Conservation (phyloP, 2,888 invertebrate genomes). For the Vannuccia rotundouncinata region DNA sequence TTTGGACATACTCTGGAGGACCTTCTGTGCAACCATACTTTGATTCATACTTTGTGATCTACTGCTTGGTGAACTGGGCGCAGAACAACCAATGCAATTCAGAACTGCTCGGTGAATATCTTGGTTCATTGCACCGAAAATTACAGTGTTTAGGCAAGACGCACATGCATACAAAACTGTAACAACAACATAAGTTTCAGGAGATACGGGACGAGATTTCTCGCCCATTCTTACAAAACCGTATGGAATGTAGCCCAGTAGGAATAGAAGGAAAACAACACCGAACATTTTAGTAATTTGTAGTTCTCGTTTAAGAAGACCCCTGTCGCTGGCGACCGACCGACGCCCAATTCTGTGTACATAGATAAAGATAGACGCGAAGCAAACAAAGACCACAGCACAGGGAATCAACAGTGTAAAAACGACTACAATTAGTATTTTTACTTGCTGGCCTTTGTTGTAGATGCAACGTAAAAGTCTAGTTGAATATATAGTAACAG, state of each 20-base stretch:
- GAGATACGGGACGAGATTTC: constrained; percentile 46
- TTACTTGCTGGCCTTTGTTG: constrained; percentile 47
- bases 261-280: constrained; percentile 51
- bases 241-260: constrained; percentile 53
- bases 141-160: constrained; percentile 51
- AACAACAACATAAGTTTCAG: constrained; percentile 52
- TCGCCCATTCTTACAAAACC: constrained; percentile 51
- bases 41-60: neutral
- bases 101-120: constrained; percentile 46
- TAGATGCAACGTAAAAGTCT: constrained; percentile 50
- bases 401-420: constrained; percentile 53
- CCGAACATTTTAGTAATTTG: constrained; percentile 57
- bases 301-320: constrained; percentile 50
- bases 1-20: neutral
- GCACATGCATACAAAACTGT: constrained; percentile 53
- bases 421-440: constrained; percentile 48
- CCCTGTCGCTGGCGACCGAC: constrained; percentile 42
- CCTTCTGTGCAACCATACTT: neutral
- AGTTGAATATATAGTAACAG: constrained; percentile 49
- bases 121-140: constrained; percentile 54
- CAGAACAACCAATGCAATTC: neutral
- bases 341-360: constrained; percentile 48
- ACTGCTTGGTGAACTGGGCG: neutral
- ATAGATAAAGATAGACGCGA: constrained; percentile 51
- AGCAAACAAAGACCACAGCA: constrained; percentile 50